These are phyloP conservation scores for Pseudomyrmex cubaensis DNA, from an alignment of 1,140 invertebrate species.

Conservation along the genomic window DNA sequence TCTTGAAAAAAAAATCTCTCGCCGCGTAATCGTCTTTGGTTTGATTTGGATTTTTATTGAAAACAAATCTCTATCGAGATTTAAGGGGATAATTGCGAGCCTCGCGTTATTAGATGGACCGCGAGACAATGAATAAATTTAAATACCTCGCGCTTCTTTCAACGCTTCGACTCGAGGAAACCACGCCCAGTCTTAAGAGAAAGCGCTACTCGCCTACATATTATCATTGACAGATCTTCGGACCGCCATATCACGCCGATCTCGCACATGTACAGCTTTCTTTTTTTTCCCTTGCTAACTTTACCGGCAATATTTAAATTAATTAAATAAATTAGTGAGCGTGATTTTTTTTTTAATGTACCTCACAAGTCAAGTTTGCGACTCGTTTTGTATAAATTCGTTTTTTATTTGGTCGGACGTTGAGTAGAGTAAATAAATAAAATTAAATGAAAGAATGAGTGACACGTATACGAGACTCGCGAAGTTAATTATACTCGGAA, in stretches of 20 bases:
- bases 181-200: conserved; percentile 57
- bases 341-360: not conserved
- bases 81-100: conserved; percentile 31
- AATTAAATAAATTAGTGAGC: conserved; percentile 19
- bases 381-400: not conserved
- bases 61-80: conserved; percentile 10
- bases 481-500: not conserved
- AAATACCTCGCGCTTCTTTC: conserved; percentile 18
- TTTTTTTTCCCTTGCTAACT: not conserved
- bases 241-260: not conserved
- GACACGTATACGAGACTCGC: not conserved
- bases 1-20: too few relatives aligned
- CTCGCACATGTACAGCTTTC: not conserved
- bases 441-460: not conserved
- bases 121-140: conserved; percentile 18
- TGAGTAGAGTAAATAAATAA: not conserved
- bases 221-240: conserved; percentile 33
- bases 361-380: not conserved
- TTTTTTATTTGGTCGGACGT: conserved; percentile 10
- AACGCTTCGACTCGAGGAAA: conserved; percentile 27
- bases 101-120: not conserved
- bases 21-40: not conserved
- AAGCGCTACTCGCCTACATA: conserved; percentile 62
- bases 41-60: not conserved
- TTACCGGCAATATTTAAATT: not conserved